Conservation (phyloP, 2,888 invertebrate species). For the Dolichomitus sp. region DNA sequence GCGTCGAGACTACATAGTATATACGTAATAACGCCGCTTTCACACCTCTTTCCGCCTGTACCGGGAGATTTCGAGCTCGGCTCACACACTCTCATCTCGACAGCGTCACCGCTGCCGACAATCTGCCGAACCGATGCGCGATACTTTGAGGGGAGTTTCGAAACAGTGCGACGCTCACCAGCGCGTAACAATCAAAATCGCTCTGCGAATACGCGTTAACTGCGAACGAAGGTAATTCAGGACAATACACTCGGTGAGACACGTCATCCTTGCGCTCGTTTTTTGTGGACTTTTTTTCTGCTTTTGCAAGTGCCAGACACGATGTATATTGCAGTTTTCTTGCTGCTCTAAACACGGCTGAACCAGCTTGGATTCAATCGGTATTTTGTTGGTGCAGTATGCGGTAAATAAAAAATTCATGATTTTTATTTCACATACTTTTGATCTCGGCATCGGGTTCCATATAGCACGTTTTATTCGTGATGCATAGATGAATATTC, state of each 20-base stretch:
- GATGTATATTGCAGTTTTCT: not conserved
- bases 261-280: not conserved
- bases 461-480: not conserved
- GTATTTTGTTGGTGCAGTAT: not conserved
- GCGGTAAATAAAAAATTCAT: not conserved
- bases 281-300: not conserved
- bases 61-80: constrained; percentile 12
- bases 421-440: not conserved
- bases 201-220: constrained; percentile 66
- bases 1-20: constrained; percentile 38
- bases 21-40: constrained; percentile 22
- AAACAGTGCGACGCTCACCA: constrained; percentile 45
- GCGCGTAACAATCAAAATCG: constrained; percentile 64
- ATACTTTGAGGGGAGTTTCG: constrained; percentile 63
- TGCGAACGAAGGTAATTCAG: constrained; percentile 66
- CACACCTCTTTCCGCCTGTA: constrained; percentile 17
- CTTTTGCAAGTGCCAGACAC: not conserved
- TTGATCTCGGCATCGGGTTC: not conserved
- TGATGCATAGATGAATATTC: not conserved
- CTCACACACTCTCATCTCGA: constrained; percentile 10
- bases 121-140: constrained; percentile 9
- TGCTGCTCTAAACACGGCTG: not conserved
- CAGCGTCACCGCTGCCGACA: constrained; percentile 15
- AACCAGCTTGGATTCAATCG: not conserved
- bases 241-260: constrained; percentile 20